Percentiles rank a stretch among this genome's conserved stretches.
These are phyloP conservation scores for Butastur rufipennis DNA, from an alignment of 2,113 vertebrate genomes.

Conservation along the genomic window DNA sequence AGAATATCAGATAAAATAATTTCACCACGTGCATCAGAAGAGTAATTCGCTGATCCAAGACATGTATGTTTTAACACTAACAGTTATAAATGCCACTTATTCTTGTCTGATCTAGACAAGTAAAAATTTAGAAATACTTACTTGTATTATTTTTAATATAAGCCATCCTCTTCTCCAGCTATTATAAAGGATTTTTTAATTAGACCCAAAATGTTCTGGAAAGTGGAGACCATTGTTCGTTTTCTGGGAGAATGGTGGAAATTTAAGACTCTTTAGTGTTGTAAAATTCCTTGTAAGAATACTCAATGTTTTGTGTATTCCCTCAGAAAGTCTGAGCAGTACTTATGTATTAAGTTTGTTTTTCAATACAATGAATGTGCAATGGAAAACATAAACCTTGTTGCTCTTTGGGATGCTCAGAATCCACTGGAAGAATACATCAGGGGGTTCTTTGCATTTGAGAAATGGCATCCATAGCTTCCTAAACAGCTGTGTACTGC, in stretches of 20 bases:
- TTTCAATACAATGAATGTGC: neutral
- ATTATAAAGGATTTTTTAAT: neutral
- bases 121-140: neutral
- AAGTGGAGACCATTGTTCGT: neutral
- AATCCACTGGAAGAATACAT: neutral
- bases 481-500: neutral
- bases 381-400: neutral
- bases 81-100: neutral
- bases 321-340: neutral
- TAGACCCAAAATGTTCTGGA: neutral
- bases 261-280: neutral
- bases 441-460: accelerated
- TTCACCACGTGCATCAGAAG: neutral
- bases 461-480: neutral
- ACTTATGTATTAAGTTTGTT: neutral
- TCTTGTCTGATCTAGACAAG: neutral
- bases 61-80: neutral
- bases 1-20: neutral
- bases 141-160: neutral
- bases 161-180: neutral
- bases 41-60: neutral
- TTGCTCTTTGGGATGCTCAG: neutral
- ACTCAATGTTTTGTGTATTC: neutral
- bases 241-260: neutral
- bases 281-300: neutral